Base-by-base conservation (phyloP, 2,797 vertebrate genomes). In the Syndactyla subalaris region DNA sequence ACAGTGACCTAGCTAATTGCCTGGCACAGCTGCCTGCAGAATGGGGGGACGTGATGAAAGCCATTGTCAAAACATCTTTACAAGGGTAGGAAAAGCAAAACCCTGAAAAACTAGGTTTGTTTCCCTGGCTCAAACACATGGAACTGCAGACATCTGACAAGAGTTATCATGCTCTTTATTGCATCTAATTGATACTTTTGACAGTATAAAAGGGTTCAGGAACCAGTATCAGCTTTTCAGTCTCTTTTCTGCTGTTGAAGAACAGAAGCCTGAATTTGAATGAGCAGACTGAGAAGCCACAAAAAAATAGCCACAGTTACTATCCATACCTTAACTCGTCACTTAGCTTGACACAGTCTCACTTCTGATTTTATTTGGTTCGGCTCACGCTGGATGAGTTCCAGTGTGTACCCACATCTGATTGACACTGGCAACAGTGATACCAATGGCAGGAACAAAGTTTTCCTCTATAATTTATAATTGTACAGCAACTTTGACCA, bases 161-260 rank as follows among this genome's bases (percentile, higher is more conserved):
- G n/a, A 49, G 51, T 65, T 71, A 27, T 7, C 10, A 46, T 55
- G 20, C 7, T 57, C 48, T 57, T 83, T 14, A 29, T 49, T 36
- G 14, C 16, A 34, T 54, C 12, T 32, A 45, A 32, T 22, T 10
- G 23, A 59, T 65, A 55, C 5, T 8, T 70, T 10, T 36, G 46
- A 24, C 20, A 30, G 9, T 34, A 55, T 3, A 13, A 46, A 63
- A 74, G 7, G 5, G 2, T 65, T 49, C 51, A 55, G 55, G 38
- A 15, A 18, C 3, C 0, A 1, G 2, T 26, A 38, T 13, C 26
- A 54, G 29, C 5, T 45, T 6, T 45, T 52, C 9, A 10, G 24
- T 36, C 23, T 79, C 46, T 63, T 52, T 19, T 46, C 62, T 54
- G 22, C 6, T 46, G 22, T 16, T 49, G 30, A 62, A 83, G 34